Evolutionary conservation across 2,113 vertebrate species (phyloP).

Genomic region (Ictalurus furcatus): DNA sequence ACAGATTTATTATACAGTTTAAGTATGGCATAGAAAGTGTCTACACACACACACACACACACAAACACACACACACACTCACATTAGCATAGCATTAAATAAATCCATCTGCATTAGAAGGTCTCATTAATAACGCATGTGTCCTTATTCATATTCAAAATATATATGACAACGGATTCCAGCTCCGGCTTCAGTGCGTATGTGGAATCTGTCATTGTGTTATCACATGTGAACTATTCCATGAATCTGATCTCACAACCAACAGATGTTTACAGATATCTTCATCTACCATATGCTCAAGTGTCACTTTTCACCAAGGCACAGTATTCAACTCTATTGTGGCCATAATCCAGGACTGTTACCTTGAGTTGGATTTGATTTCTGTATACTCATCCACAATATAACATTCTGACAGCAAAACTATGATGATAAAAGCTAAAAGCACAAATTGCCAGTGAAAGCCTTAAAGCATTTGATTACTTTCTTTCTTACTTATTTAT

Average conservation of each 20-base stretch:
- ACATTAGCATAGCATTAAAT: slow-evolving; percentile 35
- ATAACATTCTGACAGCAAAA: neutral
- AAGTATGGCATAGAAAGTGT: neutral
- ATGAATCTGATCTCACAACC: slow-evolving; percentile 9
- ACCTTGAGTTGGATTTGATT: neutral
- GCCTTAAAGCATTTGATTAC: neutral
- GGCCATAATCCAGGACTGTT: neutral
- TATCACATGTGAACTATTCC: slow-evolving; percentile 20
- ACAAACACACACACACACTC: slow-evolving; percentile 3
- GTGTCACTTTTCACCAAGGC: neutral
- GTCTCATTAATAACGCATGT: slow-evolving; percentile 58
- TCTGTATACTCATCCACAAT: neutral
- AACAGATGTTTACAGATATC: neutral
- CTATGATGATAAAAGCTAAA: neutral
- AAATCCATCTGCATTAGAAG: slow-evolving; percentile 53
- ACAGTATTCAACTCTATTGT: neutral
- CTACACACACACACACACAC: slow-evolving; percentile 19
- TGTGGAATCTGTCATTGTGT: slow-evolving; percentile 23
- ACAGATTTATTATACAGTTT: neutral
- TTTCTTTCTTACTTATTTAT: neutral
- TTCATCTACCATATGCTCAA: neutral
- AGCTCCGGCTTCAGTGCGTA: slow-evolving; percentile 26
- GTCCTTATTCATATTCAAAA: slow-evolving; percentile 50
- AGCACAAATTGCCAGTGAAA: neutral
- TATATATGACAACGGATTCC: slow-evolving; percentile 38